Percentiles rank a stretch among this genome's conserved stretches.
phyloP scores from a whole-genome alignment of 2,888 invertebrate species.

The Apamea crenata region DNA sequence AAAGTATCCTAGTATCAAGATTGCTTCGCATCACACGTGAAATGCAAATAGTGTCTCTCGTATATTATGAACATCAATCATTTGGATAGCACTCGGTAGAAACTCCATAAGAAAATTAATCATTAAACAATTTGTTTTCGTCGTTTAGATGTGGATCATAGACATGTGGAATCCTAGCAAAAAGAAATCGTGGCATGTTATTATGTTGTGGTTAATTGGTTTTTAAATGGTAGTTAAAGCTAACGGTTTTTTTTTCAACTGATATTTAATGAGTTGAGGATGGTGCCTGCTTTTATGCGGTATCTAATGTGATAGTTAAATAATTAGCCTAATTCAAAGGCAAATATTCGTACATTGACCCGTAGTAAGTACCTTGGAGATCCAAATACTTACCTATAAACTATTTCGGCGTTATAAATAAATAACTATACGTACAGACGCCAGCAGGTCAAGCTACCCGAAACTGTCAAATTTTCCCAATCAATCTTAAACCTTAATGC shows the following conservation, averaged over 20 bases:
- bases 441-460: no score
- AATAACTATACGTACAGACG: no score
- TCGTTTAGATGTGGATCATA: constrained; percentile 8
- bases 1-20: constrained; percentile 60
- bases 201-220: constrained; percentile 51
- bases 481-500: no score
- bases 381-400: neutral
- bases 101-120: constrained; percentile 58
- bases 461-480: no score
- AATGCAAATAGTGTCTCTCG: constrained; percentile 68
- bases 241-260: constrained; percentile 26
- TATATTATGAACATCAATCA: constrained; percentile 73
- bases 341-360: neutral
- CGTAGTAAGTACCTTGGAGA: neutral
- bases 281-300: neutral
- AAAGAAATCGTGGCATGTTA: constrained; percentile 39
- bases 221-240: constrained; percentile 43
- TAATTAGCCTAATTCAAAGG: neutral
- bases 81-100: constrained; percentile 58
- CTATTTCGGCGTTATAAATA: no score
- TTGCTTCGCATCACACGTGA: constrained; percentile 39
- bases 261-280: constrained; percentile 1
- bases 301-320: neutral
- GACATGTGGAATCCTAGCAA: constrained; percentile 19
- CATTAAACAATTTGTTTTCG: constrained; percentile 49